Conservation (phyloP, 2,113 vertebrate species). For the Psophia crepitans region DNA sequence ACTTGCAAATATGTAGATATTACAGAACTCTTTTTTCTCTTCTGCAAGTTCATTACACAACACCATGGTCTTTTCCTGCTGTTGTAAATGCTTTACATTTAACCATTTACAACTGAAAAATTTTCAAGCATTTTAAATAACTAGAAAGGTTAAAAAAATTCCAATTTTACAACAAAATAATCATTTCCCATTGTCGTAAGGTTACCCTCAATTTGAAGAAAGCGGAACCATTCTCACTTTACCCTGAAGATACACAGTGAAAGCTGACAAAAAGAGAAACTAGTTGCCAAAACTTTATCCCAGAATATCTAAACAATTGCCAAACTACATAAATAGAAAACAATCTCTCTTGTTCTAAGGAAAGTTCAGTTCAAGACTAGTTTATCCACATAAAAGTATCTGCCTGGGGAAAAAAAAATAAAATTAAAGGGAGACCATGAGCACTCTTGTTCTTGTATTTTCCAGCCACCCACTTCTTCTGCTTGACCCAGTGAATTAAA, state of each 20-base stretch:
- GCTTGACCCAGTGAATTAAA: slow-evolving; percentile 59
- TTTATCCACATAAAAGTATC: not conserved
- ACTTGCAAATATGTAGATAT: not conserved
- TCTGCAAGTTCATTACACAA: not conserved
- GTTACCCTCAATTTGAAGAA: not conserved
- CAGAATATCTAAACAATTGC: not conserved
- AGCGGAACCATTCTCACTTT: not conserved
- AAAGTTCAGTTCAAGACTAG: not conserved
- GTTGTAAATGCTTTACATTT: not conserved
- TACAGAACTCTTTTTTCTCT: not conserved
- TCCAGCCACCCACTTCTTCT: slow-evolving; percentile 29
- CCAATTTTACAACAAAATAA: not conserved
- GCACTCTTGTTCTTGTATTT: slow-evolving; percentile 5
- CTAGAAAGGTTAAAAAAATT: not conserved
- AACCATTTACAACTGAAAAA: not conserved
- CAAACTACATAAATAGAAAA: not conserved
- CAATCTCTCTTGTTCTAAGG: not conserved
- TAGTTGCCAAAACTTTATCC: not conserved
- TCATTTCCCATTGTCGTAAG: not conserved
- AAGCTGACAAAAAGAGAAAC: not conserved
- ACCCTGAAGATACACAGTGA: not conserved
- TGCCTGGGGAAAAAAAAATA: not conserved
- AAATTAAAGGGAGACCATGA: not conserved
- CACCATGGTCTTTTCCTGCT: not conserved
- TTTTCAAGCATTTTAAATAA: not conserved